Conservation (phyloP, 2,888 invertebrate genomes). For the Agriopis leucophaearia region DNA sequence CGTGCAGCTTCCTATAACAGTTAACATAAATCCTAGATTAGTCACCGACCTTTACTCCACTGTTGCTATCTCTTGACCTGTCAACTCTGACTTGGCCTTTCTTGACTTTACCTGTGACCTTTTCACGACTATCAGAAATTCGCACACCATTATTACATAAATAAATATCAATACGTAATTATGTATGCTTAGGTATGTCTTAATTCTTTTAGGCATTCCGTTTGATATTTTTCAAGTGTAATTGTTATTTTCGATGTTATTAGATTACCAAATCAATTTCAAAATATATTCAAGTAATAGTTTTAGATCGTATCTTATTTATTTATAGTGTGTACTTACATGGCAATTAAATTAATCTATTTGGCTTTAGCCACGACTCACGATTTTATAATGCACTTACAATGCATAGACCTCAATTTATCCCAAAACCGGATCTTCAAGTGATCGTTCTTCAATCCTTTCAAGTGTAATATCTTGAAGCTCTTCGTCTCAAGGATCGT, state of each 20-base stretch:
- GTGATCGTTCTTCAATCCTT: constrained; percentile 23
- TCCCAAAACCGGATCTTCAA: constrained; percentile 26
- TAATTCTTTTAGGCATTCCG: neutral
- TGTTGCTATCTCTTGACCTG: constrained; percentile 41
- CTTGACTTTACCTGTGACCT: constrained; percentile 40
- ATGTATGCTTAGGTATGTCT: neutral
- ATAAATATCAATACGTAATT: constrained; percentile 3
- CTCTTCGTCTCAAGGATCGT: constrained; percentile 35
- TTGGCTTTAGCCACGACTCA: constrained; percentile 2
- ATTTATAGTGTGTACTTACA: neutral
- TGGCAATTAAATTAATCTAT: neutral
- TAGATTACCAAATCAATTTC: too few species aligned
- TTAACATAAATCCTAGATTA: constrained; percentile 20
- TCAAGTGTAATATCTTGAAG: constrained; percentile 43
- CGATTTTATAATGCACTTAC: constrained; percentile 4
- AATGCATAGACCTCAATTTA: constrained; percentile 2
- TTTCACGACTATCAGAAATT: constrained; percentile 27
- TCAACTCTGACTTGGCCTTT: constrained; percentile 46
- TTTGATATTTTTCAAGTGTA: neutral
- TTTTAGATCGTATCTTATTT: neutral
- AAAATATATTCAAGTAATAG: neutral
- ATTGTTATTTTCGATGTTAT: neutral
- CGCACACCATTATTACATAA: constrained; percentile 33
- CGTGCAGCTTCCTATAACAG: constrained; percentile 9
- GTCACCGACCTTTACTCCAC: constrained; percentile 31